A percentile compares a stretch with the other conserved stretches of the same genome.
These are phyloP conservation scores for Ispidina picta DNA, from an alignment of 2,797 vertebrate species.

Conservation along the genomic window DNA sequence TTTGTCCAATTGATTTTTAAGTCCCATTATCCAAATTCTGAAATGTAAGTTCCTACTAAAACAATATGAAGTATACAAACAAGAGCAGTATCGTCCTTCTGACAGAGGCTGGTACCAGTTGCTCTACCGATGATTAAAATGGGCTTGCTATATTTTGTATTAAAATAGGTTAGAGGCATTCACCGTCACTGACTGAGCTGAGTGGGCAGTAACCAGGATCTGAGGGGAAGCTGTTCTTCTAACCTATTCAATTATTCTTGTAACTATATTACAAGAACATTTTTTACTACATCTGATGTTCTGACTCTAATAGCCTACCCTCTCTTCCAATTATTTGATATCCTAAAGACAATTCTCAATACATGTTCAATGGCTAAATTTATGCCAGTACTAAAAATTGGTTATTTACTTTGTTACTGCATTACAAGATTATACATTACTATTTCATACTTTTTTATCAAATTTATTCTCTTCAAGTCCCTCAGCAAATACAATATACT, in stretches of 20 bases:
- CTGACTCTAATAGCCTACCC: constrained; percentile 9
- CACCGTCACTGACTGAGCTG: not conserved
- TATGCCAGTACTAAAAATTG: constrained; percentile 18
- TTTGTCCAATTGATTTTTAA: not conserved
- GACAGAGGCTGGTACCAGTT: not conserved
- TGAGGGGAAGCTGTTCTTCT: not conserved
- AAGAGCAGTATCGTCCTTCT: not conserved
- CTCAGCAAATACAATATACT: constrained; percentile 49
- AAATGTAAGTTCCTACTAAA: not conserved
- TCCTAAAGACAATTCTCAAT: constrained; percentile 56
- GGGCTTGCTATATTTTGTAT: constrained; percentile 1
- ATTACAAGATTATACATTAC: constrained; percentile 58
- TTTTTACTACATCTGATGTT: constrained; percentile 18
- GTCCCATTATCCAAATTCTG: not conserved
- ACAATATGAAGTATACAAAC: not conserved
- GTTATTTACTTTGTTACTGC: constrained; percentile 15
- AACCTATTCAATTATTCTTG: constrained; percentile 22
- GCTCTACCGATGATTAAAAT: constrained; percentile 14
- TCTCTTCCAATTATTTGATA: constrained; percentile 40
- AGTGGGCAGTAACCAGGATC: not conserved
- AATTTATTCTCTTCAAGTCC: constrained; percentile 53
- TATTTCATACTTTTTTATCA: constrained; percentile 45
- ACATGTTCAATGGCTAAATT: not conserved
- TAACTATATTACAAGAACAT: constrained; percentile 2
- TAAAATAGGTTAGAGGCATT: not conserved